Base-by-base conservation (phyloP, 2,797 vertebrate genomes). In the Enteromius unitaeniatus region DNA sequence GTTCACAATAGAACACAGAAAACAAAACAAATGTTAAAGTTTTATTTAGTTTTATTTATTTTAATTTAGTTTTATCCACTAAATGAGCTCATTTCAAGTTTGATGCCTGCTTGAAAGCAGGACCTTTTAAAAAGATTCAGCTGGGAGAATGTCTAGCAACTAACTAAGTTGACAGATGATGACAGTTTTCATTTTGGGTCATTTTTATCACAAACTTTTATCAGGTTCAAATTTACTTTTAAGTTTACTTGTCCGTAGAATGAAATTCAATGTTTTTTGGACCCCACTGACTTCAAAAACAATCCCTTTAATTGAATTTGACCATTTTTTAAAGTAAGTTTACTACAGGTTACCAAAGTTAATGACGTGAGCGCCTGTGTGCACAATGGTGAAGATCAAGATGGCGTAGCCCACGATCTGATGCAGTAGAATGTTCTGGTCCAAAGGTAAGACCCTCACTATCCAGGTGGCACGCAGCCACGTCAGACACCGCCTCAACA, bases 401-500 rank as follows among this genome's bases (percentile, higher is more conserved):
- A 96, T 93, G 78, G 93, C 87, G 2, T 95, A 96, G 21, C 96
- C 97, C 84, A 97, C 93, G 0, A 96, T 93, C 93, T 97, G 96
- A 88, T 98, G 97, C 45, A 97, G 92, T 19, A 94, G 72, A 28
- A 97, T 92, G 84, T 95, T 96, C 89, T 94, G 96, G 90, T 97
- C 97, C 89, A 97, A 91, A 0, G 96, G 97, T 1, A 98, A 67
- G 2, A 96, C 87, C 86, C 92, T 87, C 3, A 96, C 94, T 5
- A 96, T 14, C 91, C 96, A 95, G 0, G 96, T 96, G 0, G 95
- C 90, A 28, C 96, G 88, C 0, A 97, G 92, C 96, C 96, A 95
- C 0, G 96, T 96, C 6, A 97, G 87, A 78, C 95, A 97, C 34
- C 95, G 94, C 0, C 96, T 94, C 70, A 97, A 89, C 97, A 98